Percentiles rank a stretch among this genome's conserved stretches.
Evolutionary conservation across 2,797 vertebrate genomes (phyloP).

Genomic region (Picus viridis): DNA sequence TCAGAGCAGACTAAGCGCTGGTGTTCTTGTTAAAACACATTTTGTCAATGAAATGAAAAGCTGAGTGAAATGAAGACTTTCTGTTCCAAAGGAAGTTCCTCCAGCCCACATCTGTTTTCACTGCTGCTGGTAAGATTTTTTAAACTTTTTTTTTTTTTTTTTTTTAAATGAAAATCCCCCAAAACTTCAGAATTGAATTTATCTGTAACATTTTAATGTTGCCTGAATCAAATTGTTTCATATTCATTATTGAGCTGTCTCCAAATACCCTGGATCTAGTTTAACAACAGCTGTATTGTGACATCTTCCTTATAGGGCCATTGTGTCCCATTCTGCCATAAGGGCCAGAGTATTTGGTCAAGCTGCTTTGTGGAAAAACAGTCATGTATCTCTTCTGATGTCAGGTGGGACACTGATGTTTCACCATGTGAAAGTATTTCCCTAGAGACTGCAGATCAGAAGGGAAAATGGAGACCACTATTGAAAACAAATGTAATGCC

Average conservation of each 20-base stretch:
- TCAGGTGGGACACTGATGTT: neutral
- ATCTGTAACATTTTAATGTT: neutral
- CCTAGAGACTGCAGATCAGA: neutral
- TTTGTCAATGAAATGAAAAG: neutral
- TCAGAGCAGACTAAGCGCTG: neutral
- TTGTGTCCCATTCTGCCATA: neutral
- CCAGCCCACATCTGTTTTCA: neutral
- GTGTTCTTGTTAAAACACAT: neutral
- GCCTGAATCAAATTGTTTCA: neutral
- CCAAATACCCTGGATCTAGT: neutral
- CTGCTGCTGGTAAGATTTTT: neutral
- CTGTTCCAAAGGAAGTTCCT: neutral
- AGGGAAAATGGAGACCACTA: neutral
- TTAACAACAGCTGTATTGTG: neutral
- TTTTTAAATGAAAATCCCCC: neutral
- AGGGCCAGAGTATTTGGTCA: neutral
- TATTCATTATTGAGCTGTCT: neutral
- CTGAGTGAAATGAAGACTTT: neutral
- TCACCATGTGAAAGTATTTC: neutral
- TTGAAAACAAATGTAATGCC: neutral
- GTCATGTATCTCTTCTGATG: neutral
- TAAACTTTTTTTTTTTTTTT: neutral
- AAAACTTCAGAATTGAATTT: neutral
- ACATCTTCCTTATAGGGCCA: neutral
- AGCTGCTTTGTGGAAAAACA: neutral